Percentiles rank a stretch among this genome's conserved stretches.
These are phyloP conservation scores for Onychomys arenicola DNA, from an alignment of 2,797 vertebrate species.

Conservation along the genomic window DNA sequence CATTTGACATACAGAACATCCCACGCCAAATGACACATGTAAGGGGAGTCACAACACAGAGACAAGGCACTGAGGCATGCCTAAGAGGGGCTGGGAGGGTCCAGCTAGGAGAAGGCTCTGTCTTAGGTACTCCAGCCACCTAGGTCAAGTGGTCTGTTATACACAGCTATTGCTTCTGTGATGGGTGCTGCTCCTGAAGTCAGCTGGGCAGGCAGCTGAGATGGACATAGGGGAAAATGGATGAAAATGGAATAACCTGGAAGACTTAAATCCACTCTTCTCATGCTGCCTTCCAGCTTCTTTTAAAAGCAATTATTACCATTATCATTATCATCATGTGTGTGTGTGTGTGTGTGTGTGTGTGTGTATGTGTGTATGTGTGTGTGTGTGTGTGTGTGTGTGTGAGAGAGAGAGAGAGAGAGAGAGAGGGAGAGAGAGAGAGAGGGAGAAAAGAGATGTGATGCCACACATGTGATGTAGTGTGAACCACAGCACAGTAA, in stretches of 20 bases:
- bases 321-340: not conserved
- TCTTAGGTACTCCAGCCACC: no score
- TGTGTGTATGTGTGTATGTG: not conserved
- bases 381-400: no score
- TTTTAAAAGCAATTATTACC: not conserved
- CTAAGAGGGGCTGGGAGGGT: not conserved
- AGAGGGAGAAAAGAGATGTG: no score
- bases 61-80: not conserved
- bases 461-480: not conserved
- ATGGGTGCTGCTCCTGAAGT: not conserved
- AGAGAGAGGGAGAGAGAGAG: no score
- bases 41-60: not conserved
- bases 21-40: no score
- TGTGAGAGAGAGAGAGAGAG: no score
- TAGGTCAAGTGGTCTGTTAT: not conserved
- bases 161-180: not conserved
- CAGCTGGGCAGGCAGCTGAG: not conserved
- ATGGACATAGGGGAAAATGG: not conserved
- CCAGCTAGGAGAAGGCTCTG: not conserved
- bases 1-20: no score
- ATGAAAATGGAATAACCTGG: not conserved
- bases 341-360: not conserved
- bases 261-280: no score
- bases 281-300: not conserved
- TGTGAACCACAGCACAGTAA: not conserved